Conservation (phyloP, 2,113 vertebrate species). For the Ammodytes marinus region DNA sequence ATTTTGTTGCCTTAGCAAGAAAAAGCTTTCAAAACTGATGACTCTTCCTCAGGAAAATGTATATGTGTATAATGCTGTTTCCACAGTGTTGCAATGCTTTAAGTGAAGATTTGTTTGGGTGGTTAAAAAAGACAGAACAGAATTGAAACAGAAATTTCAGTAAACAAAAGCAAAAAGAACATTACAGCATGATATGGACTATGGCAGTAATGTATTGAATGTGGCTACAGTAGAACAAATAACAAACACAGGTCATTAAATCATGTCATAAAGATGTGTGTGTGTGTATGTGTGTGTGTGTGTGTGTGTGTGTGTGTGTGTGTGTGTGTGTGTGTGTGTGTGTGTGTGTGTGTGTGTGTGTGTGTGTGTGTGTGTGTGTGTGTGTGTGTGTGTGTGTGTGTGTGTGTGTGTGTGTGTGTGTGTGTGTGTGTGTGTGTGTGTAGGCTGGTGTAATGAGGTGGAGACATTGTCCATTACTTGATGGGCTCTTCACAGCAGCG, state of each 20-base stretch:
- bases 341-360: no score
- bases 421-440: constrained; percentile 60
- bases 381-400: constrained; percentile 30
- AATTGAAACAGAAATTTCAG: neutral
- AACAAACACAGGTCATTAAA: no score
- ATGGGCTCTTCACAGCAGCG: constrained; percentile 83
- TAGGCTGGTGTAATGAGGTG: constrained; percentile 85
- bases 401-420: constrained; percentile 64
- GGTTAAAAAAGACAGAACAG: neutral
- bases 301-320: no score
- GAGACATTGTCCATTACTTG: constrained; percentile 85
- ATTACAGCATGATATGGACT: neutral
- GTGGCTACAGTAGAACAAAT: no score
- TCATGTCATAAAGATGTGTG: no score
- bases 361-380: constrained; percentile 27
- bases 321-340: no score
- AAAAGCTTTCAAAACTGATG: neutral
- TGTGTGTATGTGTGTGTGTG: no score
- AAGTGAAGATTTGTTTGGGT: neutral
- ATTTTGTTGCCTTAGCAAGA: no score
- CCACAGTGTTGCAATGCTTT: neutral
- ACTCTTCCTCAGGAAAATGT: neutral
- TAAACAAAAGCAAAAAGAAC: neutral
- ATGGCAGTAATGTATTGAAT: neutral
- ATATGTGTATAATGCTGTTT: no score